These are phyloP conservation scores for Frankliniella fusca DNA, from an alignment of 2,888 invertebrate genomes.

Conservation along the genomic window DNA sequence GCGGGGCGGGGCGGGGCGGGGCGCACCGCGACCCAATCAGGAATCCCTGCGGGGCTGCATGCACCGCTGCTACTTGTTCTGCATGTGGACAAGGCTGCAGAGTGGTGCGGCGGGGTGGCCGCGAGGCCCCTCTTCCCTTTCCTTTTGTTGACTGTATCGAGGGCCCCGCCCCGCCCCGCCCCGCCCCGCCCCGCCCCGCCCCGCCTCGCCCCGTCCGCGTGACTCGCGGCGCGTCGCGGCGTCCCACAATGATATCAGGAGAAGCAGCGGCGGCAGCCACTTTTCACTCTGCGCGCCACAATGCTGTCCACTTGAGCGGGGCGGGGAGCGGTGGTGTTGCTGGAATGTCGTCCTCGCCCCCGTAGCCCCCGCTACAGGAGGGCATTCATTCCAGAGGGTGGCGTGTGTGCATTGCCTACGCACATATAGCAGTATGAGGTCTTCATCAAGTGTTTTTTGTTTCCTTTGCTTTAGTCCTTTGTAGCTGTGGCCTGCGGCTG, in stretches of 20 bases:
- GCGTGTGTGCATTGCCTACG: too few species aligned
- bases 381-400: too few species aligned
- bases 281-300: slow-evolving; percentile 8
- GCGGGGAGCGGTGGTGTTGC: background rate
- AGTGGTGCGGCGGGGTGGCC: background rate
- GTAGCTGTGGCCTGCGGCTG: too few species aligned
- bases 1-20: background rate
- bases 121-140: background rate
- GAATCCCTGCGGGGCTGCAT: background rate
- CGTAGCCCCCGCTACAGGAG: too few species aligned
- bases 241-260: slow-evolving; percentile 12
- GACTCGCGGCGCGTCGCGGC: background rate
- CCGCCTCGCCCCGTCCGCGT: too few species aligned
- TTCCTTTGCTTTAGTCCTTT: too few species aligned
- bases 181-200: too few species aligned
- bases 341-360: too few species aligned
- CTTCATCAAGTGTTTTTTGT: too few species aligned
- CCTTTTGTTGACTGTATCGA: slow-evolving; percentile 19
- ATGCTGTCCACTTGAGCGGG: slow-evolving; percentile 2
- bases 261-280: slow-evolving; percentile 2
- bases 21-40: background rate
- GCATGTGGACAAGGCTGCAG: background rate
- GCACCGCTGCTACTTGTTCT: background rate
- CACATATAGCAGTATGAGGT: too few species aligned
- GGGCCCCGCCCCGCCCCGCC: too few species aligned